Base-by-base conservation (phyloP, 2,888 invertebrate genomes). In the Thalpophila matura region DNA sequence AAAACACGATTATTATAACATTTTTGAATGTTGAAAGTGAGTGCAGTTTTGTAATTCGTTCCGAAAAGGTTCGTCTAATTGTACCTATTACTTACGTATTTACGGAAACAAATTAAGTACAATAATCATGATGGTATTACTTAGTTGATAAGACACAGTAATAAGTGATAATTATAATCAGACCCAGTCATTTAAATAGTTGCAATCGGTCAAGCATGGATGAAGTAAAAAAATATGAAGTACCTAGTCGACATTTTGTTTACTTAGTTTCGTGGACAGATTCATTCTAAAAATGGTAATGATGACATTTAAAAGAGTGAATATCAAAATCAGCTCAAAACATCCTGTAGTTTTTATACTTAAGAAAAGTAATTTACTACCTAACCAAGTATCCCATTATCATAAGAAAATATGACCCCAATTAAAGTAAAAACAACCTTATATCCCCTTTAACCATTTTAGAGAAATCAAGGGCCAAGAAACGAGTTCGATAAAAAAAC, bases 401-500 rank as follows among this genome's bases (percentile, higher is more conserved):
- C 16, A 22, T 16, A 69, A 49, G 43, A 42, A 60, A 10, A 5
- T 7, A 37, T 4, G 4, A 2, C 18, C 18, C 16, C 22, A n/a
- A 68, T 27, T 46, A 5, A 53, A 16, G 14, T 35, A 29, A 10
- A 12, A 29, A 6, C 24, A 40, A 20, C 51, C 16, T 18, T 24
- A 31, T 53, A 69, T 61, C 27, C 69, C 9, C 16, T 51, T 50
- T 45, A 35, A 42, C 70, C 71, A 53, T 64, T 51, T 47, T 43
- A 71, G 56, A 71, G 72, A 72, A 76, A 72, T 72, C 70, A 70
- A 65, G 45, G 72, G 72, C 72, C 46, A 22, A 1, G 6, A 54
- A 75, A 70, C 73, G 27, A 24, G 77, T 71, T 53, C 61, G 33
- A 55, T 61, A 61, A 74, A 72, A 60, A 75, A 74, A 54, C 72